Base-by-base conservation (phyloP, 1,140 invertebrate genomes). In the Heliconius congener region DNA sequence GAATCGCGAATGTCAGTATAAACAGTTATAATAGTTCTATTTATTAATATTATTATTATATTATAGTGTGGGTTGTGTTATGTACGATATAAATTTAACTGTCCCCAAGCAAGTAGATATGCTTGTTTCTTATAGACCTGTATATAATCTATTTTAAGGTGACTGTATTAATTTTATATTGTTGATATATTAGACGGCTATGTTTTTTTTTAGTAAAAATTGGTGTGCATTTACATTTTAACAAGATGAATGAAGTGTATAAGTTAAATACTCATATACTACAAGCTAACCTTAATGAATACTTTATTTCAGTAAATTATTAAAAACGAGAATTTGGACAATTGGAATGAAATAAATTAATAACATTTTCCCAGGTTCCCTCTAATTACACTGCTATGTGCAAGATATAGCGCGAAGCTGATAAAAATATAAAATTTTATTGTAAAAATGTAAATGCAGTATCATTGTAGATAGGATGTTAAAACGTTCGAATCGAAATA, bases 11-110 rank as follows among this genome's bases (percentile, higher is more conserved):
- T 83, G 81, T 89, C 84, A 88, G 76, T 89, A 78, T 82, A 83
- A 85, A 46, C 82, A 86, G 85, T 50, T 80, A 74, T 85, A 88
- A 80, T 84, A 82, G 82, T 85, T 86, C 87, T 92, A 92, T 93
- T 93, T 90, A 66, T 66, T 66, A 66, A 86, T 18, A 18, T 52
- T 52, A 52, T 52, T 19, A 19, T 19, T 52, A 52, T 52, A 46
- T 46, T 46, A 92, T 94, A 94, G 91, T 90, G 90, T 93, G 88
- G 93, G 93, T 94, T 94, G 93, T 94, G 91, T 93, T 92, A 91
- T 93, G 88, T 93, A 93, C 85, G 87, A 91, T 91, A 91, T 92
- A 91, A 91, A 89, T 86, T 83, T 86, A 85, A 86, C 85, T 86
- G 87, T 86, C 89, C 86, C 87, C 88, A 85, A 87, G 86, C 90